A percentile compares a stretch with the other conserved stretches of the same genome.
These are phyloP conservation scores for Spodoptera litura DNA, from an alignment of 1,140 invertebrate species.

Conservation along the genomic window DNA sequence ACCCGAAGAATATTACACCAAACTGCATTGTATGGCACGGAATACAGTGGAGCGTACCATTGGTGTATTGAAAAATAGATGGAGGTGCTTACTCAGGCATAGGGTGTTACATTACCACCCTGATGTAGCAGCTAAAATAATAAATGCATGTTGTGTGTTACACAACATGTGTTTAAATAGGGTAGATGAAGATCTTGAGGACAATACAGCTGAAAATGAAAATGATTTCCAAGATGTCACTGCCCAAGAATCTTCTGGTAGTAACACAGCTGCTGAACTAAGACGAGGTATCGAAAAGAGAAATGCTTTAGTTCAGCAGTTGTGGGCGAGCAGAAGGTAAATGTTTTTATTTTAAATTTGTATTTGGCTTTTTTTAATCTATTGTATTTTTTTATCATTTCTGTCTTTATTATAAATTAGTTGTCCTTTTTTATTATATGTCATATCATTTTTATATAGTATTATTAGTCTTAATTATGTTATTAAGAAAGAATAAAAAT, in stretches of 20 bases:
- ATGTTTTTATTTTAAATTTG: no score
- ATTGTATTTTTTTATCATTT: no score
- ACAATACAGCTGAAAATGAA: background rate
- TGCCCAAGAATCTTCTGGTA: background rate
- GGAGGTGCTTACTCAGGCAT: conserved; percentile 47
- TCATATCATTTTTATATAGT: no score
- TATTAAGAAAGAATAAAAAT: no score
- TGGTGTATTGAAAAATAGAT: conserved; percentile 54
- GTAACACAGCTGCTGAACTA: background rate
- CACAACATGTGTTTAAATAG: conserved; percentile 49
- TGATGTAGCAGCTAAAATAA: conserved; percentile 49
- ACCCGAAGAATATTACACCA: conserved; percentile 46
- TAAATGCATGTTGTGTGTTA: conserved; percentile 54
- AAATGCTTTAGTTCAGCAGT: conserved; percentile 4
- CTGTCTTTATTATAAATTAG: no score
- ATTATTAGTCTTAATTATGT: no score
- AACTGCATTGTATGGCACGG: conserved; percentile 42
- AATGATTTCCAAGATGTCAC: background rate
- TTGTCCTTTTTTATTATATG: no score
- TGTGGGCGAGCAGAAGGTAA: background rate
- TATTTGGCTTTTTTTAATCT: no score
- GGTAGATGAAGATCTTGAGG: background rate
- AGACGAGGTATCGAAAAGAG: background rate
- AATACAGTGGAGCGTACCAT: conserved; percentile 53
- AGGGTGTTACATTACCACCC: conserved; percentile 54